Evolutionary conservation across 2,113 vertebrate genomes (phyloP), one percentile per base, ranked within the genome.

Genomic region (Lampris incognitus): DNA sequence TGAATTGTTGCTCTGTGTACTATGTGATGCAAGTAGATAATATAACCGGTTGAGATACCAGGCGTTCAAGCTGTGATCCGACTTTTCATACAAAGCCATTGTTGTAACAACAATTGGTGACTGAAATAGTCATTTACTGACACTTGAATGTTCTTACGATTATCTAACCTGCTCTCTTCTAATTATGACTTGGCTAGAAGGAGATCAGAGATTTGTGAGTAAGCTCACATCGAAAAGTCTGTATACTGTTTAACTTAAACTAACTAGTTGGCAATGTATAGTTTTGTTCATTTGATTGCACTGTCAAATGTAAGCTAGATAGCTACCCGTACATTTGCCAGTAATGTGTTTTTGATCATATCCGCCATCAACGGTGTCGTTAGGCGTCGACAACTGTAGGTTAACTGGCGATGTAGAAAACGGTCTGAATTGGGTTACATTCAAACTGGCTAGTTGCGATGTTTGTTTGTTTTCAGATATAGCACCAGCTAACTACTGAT

Each of bases 391-490:
- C 52, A 5, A 55, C 69, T 66, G 58, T 6, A 8, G 48, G 85
- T 73, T 87, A 78, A 77, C 61, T 13, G 2, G 9, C 11, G n/a
- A 44, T 24, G 63, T 50, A 37, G 56, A 0, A 59, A 9, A n/a
- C 6, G 72, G 0, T 54, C 51, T 5, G 24, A 36, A 6, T 40
- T 2, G 8, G 9, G 37, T 11, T 68, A 59, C 57, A 65, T 49
- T 67, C 40, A 42, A 40, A 5, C 38, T 68, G 40, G 5, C 10
- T 61, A 39, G n/a, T 37, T 69, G 41, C 67, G 54, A 69, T 55
- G 71, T 49, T 65, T 71, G 68, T 81, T 76, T 88, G 78, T 86
- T 89, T 90, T 85, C 74, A 72, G 24, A 72, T 74, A 11, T 48
- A 74, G 59, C 72, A 40, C 10, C 3, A 56, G 69, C 72, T 86